Evolutionary conservation across 2,797 vertebrate species (phyloP).

Genomic region (Denticeps clupeoides): DNA sequence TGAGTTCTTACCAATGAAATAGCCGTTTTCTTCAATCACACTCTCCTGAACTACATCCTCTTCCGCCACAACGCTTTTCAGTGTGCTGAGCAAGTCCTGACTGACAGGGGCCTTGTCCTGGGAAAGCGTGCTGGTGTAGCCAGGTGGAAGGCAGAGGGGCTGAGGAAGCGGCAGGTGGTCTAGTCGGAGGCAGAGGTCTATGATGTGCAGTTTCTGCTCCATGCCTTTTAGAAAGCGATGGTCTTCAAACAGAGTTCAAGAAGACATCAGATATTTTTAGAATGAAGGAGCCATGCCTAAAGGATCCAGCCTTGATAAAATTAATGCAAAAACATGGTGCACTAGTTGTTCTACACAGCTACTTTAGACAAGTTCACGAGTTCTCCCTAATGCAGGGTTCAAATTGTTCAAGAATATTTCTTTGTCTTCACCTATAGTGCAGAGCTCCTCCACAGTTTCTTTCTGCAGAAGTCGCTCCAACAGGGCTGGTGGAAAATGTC

Average conservation of each 20-base stretch:
- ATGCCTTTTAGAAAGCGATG: slow-evolving; percentile 21
- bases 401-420: too few relatives aligned
- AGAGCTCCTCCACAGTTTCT: slow-evolving; percentile 46
- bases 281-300: background rate
- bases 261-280: background rate
- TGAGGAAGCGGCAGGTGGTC: slow-evolving; percentile 49
- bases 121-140: slow-evolving; percentile 18
- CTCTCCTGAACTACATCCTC: slow-evolving; percentile 37
- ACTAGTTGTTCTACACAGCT: too few relatives aligned
- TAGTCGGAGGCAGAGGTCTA: slow-evolving; percentile 68
- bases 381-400: too few relatives aligned
- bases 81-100: slow-evolving; percentile 23
- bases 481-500: slow-evolving; percentile 57
- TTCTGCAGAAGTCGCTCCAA: slow-evolving; percentile 67
- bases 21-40: slow-evolving; percentile 47
- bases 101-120: background rate
- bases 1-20: slow-evolving; percentile 47
- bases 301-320: background rate
- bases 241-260: slow-evolving; percentile 36
- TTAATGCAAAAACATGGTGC: background rate
- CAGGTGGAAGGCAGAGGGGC: slow-evolving; percentile 22
- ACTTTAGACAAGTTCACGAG: too few relatives aligned
- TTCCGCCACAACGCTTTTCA: slow-evolving; percentile 48
- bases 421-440: too few relatives aligned
- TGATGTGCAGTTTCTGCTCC: slow-evolving; percentile 45